These are phyloP conservation scores for Hippotragus niger DNA, from an alignment of 2,113 vertebrate genomes.

Conservation along the genomic window DNA sequence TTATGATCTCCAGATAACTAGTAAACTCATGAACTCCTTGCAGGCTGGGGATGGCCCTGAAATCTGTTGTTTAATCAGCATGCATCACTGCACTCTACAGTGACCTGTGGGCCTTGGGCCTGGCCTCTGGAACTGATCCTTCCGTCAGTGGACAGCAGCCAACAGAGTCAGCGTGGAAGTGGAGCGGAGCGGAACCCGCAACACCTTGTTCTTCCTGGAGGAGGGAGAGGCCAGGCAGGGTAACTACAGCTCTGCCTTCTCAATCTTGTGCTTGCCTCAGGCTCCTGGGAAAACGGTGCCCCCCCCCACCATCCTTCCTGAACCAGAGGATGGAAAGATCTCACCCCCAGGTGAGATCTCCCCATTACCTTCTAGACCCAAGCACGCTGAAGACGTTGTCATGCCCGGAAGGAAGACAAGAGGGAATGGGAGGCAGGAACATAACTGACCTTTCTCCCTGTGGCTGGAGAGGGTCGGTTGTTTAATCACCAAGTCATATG, in stretches of 20 bases:
- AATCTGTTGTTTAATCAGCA: not conserved
- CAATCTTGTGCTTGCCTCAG: not conserved
- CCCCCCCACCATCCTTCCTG: not conserved
- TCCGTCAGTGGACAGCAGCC: no score
- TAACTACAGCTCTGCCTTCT: no score
- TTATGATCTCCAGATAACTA: not conserved
- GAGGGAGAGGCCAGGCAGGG: not conserved
- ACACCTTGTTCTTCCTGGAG: not conserved
- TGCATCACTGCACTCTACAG: not conserved
- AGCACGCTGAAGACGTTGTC: not conserved
- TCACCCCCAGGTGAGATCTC: not conserved
- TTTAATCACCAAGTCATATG: not conserved
- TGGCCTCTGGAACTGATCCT: not conserved
- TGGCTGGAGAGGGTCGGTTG: not conserved
- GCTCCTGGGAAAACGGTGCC: not conserved
- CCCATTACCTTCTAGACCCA: not conserved
- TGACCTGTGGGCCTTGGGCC: not conserved
- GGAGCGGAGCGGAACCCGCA: not conserved
- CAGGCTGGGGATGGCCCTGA: not conserved
- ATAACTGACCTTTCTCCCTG: not conserved
- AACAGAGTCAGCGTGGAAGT: not conserved
- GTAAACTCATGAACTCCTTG: no score
- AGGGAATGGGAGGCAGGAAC: not conserved
- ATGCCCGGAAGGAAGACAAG: not conserved
- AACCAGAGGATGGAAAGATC: not conserved